Evolutionary conservation across 2,888 invertebrate species (phyloP).

Genomic region (Scotopteryx bipunctaria): DNA sequence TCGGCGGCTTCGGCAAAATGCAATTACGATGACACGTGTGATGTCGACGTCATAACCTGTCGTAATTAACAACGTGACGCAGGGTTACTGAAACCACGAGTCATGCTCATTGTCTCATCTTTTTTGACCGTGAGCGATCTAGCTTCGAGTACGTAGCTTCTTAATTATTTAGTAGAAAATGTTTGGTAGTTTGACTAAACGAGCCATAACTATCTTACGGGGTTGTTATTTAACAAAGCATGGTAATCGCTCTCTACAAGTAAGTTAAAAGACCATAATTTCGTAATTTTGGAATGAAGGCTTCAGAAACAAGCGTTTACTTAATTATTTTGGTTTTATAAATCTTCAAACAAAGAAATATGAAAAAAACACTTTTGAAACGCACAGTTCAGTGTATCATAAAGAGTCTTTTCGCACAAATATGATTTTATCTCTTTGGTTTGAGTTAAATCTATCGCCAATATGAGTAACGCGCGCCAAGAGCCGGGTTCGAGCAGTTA

Average conservation of each 20-base stretch:
- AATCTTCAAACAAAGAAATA: background rate
- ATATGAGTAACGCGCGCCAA: conserved; percentile 56
- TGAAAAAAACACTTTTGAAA: background rate
- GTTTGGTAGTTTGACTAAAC: no score
- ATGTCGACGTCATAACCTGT: conserved; percentile 36
- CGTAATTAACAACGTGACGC: conserved; percentile 64
- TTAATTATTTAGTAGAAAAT: background rate
- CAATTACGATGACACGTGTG: conserved; percentile 38
- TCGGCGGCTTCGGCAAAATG: conserved; percentile 31
- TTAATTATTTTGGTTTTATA: background rate
- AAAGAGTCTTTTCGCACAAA: conserved; percentile 16
- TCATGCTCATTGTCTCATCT: conserved; percentile 57
- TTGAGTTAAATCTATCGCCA: conserved; percentile 42
- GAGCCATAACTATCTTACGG: no score
- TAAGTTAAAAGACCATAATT: no score
- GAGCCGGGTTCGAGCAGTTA: conserved; percentile 56
- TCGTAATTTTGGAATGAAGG: no score
- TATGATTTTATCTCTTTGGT: conserved; percentile 25
- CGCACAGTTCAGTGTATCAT: background rate
- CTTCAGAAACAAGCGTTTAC: no score
- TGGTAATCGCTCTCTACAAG: no score
- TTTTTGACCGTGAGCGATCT: conserved; percentile 9
- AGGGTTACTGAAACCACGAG: conserved; percentile 50
- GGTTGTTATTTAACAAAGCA: no score
- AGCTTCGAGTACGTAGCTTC: background rate